phyloP scores from a whole-genome alignment of 2,797 vertebrate species.

The Sebastes diploproa region DNA sequence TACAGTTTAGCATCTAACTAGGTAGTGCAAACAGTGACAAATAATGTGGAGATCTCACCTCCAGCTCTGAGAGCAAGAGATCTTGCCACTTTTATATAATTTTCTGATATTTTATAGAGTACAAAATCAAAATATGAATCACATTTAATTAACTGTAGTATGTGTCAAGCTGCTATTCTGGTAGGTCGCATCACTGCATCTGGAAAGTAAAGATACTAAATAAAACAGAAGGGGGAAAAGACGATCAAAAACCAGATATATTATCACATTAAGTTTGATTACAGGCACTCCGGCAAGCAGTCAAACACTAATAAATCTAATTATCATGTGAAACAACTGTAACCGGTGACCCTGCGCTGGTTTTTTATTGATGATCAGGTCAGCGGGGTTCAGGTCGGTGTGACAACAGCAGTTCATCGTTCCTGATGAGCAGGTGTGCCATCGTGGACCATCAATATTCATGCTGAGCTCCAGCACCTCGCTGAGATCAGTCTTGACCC shows the following conservation, averaged over 20 bases:
- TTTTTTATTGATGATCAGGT: constrained; percentile 9
- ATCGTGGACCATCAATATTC: constrained; percentile 54
- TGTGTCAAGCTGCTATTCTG: not conserved
- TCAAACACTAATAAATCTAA: not conserved
- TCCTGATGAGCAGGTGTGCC: constrained; percentile 57
- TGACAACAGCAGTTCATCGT: not conserved
- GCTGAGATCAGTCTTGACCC: constrained; percentile 61
- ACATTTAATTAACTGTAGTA: not conserved
- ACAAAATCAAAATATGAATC: not conserved
- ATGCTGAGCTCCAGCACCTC: constrained; percentile 36
- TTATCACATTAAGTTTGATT: not conserved
- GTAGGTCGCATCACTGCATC: no score
- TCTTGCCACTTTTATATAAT: not conserved
- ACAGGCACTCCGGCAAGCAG: not conserved
- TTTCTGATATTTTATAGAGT: not conserved
- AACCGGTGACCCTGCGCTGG: not conserved
- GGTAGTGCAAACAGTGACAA: no score
- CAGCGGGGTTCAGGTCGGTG: not conserved
- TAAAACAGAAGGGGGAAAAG: not conserved
- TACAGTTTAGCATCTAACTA: no score
- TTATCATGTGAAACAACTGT: not conserved
- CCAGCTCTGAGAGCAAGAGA: not conserved
- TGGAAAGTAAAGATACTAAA: no score
- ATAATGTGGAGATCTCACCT: not conserved
- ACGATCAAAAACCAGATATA: not conserved